Evolutionary conservation across 2,888 invertebrate species (phyloP).

Genomic region (Apamea sordens): DNA sequence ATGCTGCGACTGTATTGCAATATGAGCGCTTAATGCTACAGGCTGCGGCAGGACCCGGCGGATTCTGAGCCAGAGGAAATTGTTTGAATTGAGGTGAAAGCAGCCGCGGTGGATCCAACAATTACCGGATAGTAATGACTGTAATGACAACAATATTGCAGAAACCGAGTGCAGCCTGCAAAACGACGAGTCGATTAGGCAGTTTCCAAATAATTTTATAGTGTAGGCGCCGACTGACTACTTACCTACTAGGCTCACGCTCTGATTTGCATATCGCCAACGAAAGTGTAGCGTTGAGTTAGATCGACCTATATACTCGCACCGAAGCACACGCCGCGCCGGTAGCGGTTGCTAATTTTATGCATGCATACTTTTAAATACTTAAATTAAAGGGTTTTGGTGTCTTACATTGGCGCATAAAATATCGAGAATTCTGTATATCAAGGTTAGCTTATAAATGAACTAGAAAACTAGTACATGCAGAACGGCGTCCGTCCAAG

Average conservation of each 20-base stretch:
- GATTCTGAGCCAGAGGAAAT: constrained; percentile 75
- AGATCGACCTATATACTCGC: constrained; percentile 77
- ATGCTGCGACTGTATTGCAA: constrained; percentile 76
- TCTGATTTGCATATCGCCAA: constrained; percentile 87
- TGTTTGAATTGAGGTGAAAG: constrained; percentile 83
- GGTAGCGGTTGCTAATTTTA: constrained; percentile 56
- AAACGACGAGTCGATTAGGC: constrained; percentile 70
- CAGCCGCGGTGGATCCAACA: constrained; percentile 74
- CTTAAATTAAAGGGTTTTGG: constrained; percentile 17
- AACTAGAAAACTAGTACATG: constrained; percentile 77
- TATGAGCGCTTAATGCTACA: constrained; percentile 62
- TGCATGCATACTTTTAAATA: constrained; percentile 41
- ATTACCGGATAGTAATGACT: constrained; percentile 77
- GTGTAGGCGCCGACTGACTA: constrained; percentile 73
- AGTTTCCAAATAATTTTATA: constrained; percentile 76
- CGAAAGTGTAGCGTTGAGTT: constrained; percentile 85
- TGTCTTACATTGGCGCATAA: constrained; percentile 41
- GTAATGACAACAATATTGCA: constrained; percentile 78
- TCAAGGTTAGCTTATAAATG: constrained; percentile 69
- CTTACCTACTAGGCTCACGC: constrained; percentile 78
- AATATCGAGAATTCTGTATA: constrained; percentile 60
- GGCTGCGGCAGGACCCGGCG: constrained; percentile 71
- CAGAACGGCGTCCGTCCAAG: constrained; percentile 69
- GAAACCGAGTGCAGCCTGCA: constrained; percentile 73
- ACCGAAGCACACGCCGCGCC: constrained; percentile 47